These are phyloP conservation scores for Drosophila subquinaria DNA, from an alignment of 2,888 invertebrate genomes.

Conservation along the genomic window DNA sequence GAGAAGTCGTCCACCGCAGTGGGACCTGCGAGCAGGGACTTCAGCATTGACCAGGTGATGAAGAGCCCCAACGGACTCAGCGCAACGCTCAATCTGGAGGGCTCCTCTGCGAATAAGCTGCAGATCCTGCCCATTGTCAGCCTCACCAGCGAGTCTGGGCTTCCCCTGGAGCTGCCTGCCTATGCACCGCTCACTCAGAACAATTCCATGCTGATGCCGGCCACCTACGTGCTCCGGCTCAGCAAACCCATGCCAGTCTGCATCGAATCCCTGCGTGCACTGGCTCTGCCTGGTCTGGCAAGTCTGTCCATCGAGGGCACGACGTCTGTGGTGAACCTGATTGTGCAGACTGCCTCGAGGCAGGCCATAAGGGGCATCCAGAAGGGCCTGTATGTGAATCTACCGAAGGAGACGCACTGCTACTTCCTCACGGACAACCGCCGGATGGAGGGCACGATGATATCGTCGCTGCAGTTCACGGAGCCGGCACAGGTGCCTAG, in stretches of 20 bases:
- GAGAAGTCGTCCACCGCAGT: constrained; percentile 86
- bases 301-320: constrained; percentile 77
- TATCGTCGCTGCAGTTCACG: constrained; percentile 93
- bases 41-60: constrained; percentile 86
- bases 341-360: constrained; percentile 92
- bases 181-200: constrained; percentile 92
- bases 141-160: constrained; percentile 74
- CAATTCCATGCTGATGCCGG: constrained; percentile 96
- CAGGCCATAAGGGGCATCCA: constrained; percentile 90
- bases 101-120: constrained; percentile 91
- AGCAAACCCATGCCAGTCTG: constrained; percentile 95
- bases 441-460: constrained; percentile 87
- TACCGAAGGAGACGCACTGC: constrained; percentile 97
- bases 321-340: constrained; percentile 86
- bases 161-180: constrained; percentile 87
- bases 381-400: constrained; percentile 94
- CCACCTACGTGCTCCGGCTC: constrained; percentile 93
- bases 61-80: constrained; percentile 90
- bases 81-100: constrained; percentile 95
- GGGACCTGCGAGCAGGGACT: constrained; percentile 86
- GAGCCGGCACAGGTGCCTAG: constrained; percentile 97
- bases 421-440: constrained; percentile 95
- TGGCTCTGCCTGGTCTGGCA: constrained; percentile 87
- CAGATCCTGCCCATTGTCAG: constrained; percentile 84
- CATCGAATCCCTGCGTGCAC: constrained; percentile 89